Base-by-base conservation (phyloP, 2,797 vertebrate species). In the Picus viridis region DNA sequence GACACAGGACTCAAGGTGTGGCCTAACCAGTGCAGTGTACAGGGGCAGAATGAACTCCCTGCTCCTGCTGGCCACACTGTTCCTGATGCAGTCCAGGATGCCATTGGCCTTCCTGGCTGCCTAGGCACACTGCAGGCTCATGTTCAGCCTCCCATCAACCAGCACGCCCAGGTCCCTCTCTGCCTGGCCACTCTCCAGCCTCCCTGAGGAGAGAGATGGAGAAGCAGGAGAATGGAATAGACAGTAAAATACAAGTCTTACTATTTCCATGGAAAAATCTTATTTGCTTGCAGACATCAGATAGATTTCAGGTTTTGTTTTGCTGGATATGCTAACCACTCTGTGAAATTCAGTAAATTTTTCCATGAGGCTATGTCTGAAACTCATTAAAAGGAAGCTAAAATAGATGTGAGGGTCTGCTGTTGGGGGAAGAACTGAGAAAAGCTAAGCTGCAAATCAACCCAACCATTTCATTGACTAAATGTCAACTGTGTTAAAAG, bases 331-430 rank as follows among this genome's bases (percentile, higher is more conserved):
- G 59, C 32, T 85, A 92, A 85, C 6, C 74, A n/a, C 73, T n/a
- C 45, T 15, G 12, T 65, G 82, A 90, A 95, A 86, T 72, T 85
- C 76, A 67, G 70, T 13, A 56, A 72, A 19, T 63, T 88, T 83
- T 47, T 77, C 39, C 64, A 69, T 41, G 17, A 86, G 74, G 63
- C 43, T 61, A 27, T 67, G 54, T 59, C 57, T 54, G 67, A 77
- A 92, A 75, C 6, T 70, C 61, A 75, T 41, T 89, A 81, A 76
- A 87, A 81, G 20, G n/a, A 87, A 93, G 20, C n/a, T 86, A 73
- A 96, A 90, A 85, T 78, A 78, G 9, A 62, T 63, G 75, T 61
- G 75, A 88, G 29, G 16, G 45, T 73, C 10, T 24, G 5, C 34
- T 83, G 69, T n/a, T 5, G 22, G 51, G 23, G n/a, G 18, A 69